Base-by-base conservation (phyloP, 2,113 vertebrate genomes). In the Gymnocephalus cernua region DNA sequence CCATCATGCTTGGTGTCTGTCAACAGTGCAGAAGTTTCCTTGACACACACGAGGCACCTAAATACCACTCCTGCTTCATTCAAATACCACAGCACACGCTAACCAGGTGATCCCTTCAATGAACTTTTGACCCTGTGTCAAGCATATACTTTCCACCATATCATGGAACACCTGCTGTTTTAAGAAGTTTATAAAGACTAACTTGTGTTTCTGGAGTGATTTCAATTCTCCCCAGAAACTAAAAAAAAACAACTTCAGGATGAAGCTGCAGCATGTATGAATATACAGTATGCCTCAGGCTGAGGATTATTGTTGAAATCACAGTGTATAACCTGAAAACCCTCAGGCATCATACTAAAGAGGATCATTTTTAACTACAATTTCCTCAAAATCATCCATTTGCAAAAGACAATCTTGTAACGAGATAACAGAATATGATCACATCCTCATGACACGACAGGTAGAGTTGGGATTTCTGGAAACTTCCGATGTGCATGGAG, bases 151-250 rank as follows among this genome's bases (percentile, higher is more conserved):
- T 58, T 66, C 7, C 23, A n/a, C 44, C 27, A 69, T 35, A 77
- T 85, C 29, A 65, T 21, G 21, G 23, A 48, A 32, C 38, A 61
- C 16, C 56, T 63, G 38, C 25, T 54, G 12, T 32, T 67, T 77
- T 23, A 19, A 32, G 11, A 63, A 16, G 1, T 44, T 73, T 15
- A 44, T 19, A 48, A 15, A 4, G 38, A 12, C 18, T 23, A 23
- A 32, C 6, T 41, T 41, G 38, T 11, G 9, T 41, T 41, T 41
- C 38, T 41, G 10, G 38, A 35, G 32, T 18, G 18, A 59, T 29
- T 48, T 54, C 0, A 32, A 0, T 19, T 47, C 15, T 15, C 32
- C 32, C 9, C 14, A 11, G n/a, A 25, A 21, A 48, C 14, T 6
- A 27, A 44, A 12, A n/a, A n/a, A 51, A 51, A 29, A 63, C 5